phyloP scores from a whole-genome alignment of 2,888 invertebrate species.

The Meloe dianella region DNA sequence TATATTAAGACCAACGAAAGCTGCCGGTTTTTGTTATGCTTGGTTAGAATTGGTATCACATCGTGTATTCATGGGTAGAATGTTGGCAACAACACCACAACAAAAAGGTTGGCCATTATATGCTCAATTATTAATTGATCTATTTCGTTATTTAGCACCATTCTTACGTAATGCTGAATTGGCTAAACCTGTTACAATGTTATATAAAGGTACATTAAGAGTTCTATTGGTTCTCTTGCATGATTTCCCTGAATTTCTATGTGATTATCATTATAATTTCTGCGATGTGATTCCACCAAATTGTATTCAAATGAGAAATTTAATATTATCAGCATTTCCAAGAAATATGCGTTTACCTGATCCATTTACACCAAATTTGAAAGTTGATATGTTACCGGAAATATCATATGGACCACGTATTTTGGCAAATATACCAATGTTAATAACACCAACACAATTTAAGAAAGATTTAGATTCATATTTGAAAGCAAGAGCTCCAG shows the following conservation, averaged over 20 bases:
- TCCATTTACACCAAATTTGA: slow-evolving; percentile 97
- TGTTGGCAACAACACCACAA: slow-evolving; percentile 88
- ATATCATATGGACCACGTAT: slow-evolving; percentile 89
- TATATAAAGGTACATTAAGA: slow-evolving; percentile 95
- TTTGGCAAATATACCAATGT: slow-evolving; percentile 82
- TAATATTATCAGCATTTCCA: slow-evolving; percentile 97
- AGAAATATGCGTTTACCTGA: slow-evolving; percentile 98
- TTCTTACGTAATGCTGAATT: slow-evolving; percentile 97
- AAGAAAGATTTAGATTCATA: slow-evolving; percentile 98
- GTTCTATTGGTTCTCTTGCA: slow-evolving; percentile 94
- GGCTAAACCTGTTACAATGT: slow-evolving; percentile 88
- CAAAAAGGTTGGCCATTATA: slow-evolving; percentile 98
- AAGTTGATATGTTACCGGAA: slow-evolving; percentile 89
- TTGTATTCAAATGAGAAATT: slow-evolving; percentile 98
- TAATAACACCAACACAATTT: slow-evolving; percentile 87
- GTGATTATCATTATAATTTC: slow-evolving; percentile 98
- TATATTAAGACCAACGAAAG: slow-evolving; percentile 88
- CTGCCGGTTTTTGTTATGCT: slow-evolving; percentile 96
- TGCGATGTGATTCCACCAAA: slow-evolving; percentile 99
- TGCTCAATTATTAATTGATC: slow-evolving; percentile 91
- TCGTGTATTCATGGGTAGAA: slow-evolving; percentile 91
- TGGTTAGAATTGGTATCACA: slow-evolving; percentile 99
- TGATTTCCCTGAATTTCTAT: slow-evolving; percentile 98
- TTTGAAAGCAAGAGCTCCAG: slow-evolving; percentile 90
- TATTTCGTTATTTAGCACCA: slow-evolving; percentile 96